Percentiles rank a stretch among this genome's conserved stretches.
phyloP scores from a whole-genome alignment of 2,797 vertebrate species.

The Pogonophryne albipinna region DNA sequence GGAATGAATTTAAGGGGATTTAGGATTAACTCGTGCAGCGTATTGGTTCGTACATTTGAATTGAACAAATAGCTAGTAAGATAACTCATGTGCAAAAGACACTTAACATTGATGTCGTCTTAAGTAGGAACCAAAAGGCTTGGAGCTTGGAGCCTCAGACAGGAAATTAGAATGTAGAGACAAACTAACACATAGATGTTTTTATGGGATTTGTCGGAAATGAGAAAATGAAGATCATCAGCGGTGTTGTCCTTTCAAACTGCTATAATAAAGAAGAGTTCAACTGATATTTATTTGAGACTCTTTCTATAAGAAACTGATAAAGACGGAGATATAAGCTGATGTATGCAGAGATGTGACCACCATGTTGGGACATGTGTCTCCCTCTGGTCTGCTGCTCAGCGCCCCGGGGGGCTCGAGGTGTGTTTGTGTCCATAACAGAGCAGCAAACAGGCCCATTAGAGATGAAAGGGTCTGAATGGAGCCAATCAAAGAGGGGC shows the following conservation, averaged over 20 bases:
- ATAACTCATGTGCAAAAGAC: not conserved
- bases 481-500: slow-evolving; percentile 82
- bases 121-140: too few species aligned
- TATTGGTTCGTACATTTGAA: not conserved
- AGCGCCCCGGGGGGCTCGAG: not conserved
- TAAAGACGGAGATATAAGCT: not conserved
- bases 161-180: too few species aligned
- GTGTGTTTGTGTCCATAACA: slow-evolving; percentile 84
- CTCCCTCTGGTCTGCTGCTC: slow-evolving; percentile 19
- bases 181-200: not conserved
- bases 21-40: too few species aligned
- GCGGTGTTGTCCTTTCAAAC: not conserved
- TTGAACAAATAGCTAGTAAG: not conserved
- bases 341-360: slow-evolving; percentile 10
- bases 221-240: not conserved
- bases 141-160: too few species aligned
- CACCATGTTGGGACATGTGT: slow-evolving; percentile 34
- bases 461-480: slow-evolving; percentile 86
- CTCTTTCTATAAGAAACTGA: slow-evolving; percentile 7
- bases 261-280: not conserved
- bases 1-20: not conserved
- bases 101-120: too few species aligned
- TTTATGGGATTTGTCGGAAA: not conserved
- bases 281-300: not conserved
- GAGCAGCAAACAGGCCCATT: slow-evolving; percentile 87